Conservation (phyloP, 2,888 invertebrate species). For the Cataglyphis altisquamis region DNA sequence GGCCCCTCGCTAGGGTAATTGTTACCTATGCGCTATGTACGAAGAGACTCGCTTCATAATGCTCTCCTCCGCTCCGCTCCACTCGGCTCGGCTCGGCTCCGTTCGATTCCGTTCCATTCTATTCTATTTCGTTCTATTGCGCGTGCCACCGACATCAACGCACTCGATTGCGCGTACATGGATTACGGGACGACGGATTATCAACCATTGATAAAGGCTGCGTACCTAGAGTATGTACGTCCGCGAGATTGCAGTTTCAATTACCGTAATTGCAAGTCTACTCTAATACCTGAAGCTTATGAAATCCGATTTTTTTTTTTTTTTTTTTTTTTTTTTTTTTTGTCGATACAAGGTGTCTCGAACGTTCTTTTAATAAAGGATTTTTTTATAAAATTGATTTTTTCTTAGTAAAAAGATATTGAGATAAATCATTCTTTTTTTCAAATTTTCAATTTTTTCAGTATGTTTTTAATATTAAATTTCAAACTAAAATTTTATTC, state of each 20-base stretch:
- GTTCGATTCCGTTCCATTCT: slow-evolving; percentile 48
- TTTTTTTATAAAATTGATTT: too few relatives aligned
- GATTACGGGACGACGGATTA: slow-evolving; percentile 60
- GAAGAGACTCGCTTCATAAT: slow-evolving; percentile 74
- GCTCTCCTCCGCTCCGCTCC: slow-evolving; percentile 57
- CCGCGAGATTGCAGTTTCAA: slow-evolving; percentile 54
- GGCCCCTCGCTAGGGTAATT: slow-evolving; percentile 79
- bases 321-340: too few relatives aligned
- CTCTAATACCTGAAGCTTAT: not conserved
- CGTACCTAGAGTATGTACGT: slow-evolving; percentile 36
- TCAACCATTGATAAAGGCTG: slow-evolving; percentile 72
- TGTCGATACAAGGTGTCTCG: not conserved
- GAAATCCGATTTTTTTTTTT: too few relatives aligned
- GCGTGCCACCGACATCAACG: slow-evolving; percentile 42
- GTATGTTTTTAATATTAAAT: too few relatives aligned
- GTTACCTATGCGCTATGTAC: slow-evolving; percentile 75
- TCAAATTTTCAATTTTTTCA: too few relatives aligned
- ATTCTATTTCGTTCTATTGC: slow-evolving; percentile 29
- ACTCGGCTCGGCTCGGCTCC: slow-evolving; percentile 57
- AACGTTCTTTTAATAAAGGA: too few relatives aligned
- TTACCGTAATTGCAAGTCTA: slow-evolving; percentile 4
- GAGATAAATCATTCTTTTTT: too few relatives aligned
- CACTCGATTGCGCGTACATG: slow-evolving; percentile 46
- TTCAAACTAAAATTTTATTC: too few relatives aligned
- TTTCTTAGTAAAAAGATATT: too few relatives aligned